phyloP scores from a whole-genome alignment of 2,888 invertebrate species.

The Catocala sponsa region DNA sequence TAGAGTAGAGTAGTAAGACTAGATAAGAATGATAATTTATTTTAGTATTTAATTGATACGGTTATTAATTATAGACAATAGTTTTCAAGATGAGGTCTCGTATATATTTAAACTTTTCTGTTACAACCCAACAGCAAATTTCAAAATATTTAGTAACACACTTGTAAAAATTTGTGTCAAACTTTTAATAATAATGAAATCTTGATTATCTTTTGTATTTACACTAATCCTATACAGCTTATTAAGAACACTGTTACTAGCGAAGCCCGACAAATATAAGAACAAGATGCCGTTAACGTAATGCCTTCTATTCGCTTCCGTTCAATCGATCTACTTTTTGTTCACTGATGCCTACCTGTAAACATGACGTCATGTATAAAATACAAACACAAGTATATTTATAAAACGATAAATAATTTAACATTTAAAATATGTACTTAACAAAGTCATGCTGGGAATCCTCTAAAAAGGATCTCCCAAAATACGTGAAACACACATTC shows the following conservation, averaged over 20 bases:
- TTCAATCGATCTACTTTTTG: slow-evolving; percentile 44
- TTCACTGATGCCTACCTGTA: slow-evolving; percentile 27
- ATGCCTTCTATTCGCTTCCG: slow-evolving; percentile 40
- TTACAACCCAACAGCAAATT: too few relatives aligned
- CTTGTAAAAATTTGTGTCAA: too few relatives aligned
- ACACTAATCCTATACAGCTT: slow-evolving; percentile 60
- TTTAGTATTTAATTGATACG: too few relatives aligned
- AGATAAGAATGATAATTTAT: too few relatives aligned
- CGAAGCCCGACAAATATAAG: slow-evolving; percentile 65
- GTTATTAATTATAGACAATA: too few relatives aligned
- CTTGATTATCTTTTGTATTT: slow-evolving; percentile 30
- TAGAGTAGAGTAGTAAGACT: too few relatives aligned
- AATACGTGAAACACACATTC: background rate
- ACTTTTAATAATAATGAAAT: slow-evolving; percentile 4
- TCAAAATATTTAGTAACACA: too few relatives aligned
- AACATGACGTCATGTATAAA: slow-evolving; percentile 8
- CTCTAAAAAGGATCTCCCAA: slow-evolving; percentile 1
- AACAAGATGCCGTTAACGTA: slow-evolving; percentile 47
- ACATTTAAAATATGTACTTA: background rate
- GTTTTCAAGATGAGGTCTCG: too few relatives aligned
- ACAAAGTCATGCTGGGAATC: slow-evolving; percentile 1
- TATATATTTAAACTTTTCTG: too few relatives aligned
- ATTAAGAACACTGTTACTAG: slow-evolving; percentile 62
- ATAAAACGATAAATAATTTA: too few relatives aligned
- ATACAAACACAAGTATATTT: background rate